A percentile compares a stretch with the other conserved stretches of the same genome.
These are phyloP conservation scores for Zoanthus gigantus DNA, from an alignment of 92 coral and sea anemone species.

Conservation along the genomic window DNA sequence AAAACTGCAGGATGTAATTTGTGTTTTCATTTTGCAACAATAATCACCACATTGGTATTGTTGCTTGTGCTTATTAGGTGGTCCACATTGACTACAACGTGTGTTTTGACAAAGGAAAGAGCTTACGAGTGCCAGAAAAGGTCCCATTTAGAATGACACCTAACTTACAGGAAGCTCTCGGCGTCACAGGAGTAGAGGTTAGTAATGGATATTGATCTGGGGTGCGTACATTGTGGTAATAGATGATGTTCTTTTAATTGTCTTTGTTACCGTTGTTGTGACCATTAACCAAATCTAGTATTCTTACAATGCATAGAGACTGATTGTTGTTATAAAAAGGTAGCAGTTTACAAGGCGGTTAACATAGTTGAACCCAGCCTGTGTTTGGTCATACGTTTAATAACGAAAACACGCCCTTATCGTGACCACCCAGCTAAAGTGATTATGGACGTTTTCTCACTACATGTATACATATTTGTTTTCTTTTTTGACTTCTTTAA, in stretches of 20 bases:
- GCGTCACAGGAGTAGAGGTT: constrained; percentile 98
- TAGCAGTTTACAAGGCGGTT: too few relatives aligned
- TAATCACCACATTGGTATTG: background rate
- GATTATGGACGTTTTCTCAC: too few relatives aligned
- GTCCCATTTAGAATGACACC: constrained; percentile 99
- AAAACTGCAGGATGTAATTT: too few relatives aligned
- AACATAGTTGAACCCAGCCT: too few relatives aligned
- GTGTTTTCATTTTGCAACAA: background rate
- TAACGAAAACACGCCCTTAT: too few relatives aligned
- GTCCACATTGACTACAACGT: constrained; percentile 99
- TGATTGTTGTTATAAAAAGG: too few relatives aligned
- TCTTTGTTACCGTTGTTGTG: background rate
- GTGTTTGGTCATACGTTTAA: too few relatives aligned
- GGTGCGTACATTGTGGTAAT: background rate
- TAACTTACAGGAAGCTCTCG: constrained; percentile 94
- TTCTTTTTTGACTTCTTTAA: too few relatives aligned
- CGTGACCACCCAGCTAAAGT: too few relatives aligned
- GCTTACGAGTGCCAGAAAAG: constrained; percentile 95
- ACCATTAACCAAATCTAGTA: too few relatives aligned
- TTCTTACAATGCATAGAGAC: too few relatives aligned
- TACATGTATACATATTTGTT: too few relatives aligned
- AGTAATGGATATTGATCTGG: background rate
- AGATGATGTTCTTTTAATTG: background rate
- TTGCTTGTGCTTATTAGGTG: constrained; percentile 68
- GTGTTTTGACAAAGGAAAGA: constrained; percentile 98